Base-by-base conservation (phyloP, 2,888 invertebrate species). In the Dilophus febrilis region DNA sequence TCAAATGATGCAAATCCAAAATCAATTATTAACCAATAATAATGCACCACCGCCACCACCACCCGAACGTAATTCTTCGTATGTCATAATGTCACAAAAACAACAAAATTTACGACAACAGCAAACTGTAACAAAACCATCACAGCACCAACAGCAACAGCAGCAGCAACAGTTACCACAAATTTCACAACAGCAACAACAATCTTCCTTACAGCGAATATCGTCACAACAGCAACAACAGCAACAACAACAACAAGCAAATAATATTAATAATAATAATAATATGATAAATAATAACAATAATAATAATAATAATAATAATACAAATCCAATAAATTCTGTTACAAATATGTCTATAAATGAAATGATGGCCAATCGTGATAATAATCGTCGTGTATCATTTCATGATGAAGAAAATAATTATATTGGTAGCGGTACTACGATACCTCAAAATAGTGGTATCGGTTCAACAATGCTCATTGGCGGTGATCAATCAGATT, bases 31-130 rank as follows among this genome's bases (percentile, higher is more conserved):
- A 6, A 22, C 4, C 22, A 29, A 35, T 18, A 10, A 28, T 10
- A 34, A 28, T 16, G 6, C 17, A 26, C 18, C 45, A 10, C 71
- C 79, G 38, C 79, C 85, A 1, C 73, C 80, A 34, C 87, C 88
- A 17, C 90, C 90, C 3, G 85, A 87, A 58, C 72, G 90, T 45
- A 86, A 85, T 42, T 87, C 87, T 19, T 88, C 88, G 32, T 91
- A 85, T 59, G 75, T 83, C 4, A 75, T 84, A 22, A 85, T 87
- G 83, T 77, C 75, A 8, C 81, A 80, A 51, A 61, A 69, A 57
- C 63, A 67, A 55, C 57, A 58, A 32, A 59, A 58, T 45, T 46
- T 53, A 22, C 46, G 55, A 22, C 36, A 22, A 10, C 30, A 31
- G 26, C 16, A 8, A 6, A 28, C 12, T 12, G 16, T 12, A 27